A percentile compares a stretch with the other conserved stretches of the same genome.
These are phyloP conservation scores for Cathartes aura DNA, from an alignment of 2,113 vertebrate genomes.

Conservation along the genomic window DNA sequence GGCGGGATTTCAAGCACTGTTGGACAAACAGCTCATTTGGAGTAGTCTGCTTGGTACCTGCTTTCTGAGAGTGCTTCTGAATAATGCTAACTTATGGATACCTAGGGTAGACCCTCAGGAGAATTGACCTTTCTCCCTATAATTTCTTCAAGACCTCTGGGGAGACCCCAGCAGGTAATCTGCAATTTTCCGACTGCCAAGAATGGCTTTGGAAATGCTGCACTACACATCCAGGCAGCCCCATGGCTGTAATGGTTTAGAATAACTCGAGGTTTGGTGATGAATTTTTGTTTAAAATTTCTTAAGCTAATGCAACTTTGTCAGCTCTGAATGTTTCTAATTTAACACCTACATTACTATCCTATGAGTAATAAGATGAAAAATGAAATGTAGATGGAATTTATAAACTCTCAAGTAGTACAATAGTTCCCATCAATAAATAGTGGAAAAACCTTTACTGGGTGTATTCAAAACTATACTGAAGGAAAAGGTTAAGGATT, in stretches of 20 bases:
- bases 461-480: background rate
- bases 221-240: background rate
- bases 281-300: background rate
- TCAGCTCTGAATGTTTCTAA: background rate
- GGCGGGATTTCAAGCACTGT: background rate
- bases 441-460: background rate
- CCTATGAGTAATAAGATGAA: background rate
- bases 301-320: background rate
- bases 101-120: background rate
- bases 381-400: background rate
- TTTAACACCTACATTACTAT: background rate
- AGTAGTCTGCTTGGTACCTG: background rate
- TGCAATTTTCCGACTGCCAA: background rate
- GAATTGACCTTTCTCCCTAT: background rate
- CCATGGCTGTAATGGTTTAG: background rate
- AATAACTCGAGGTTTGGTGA: background rate
- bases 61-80: background rate
- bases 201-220: background rate
- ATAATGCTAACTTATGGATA: background rate
- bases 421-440: background rate
- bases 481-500: background rate
- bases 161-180: background rate
- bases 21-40: background rate
- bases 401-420: background rate
- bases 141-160: background rate